Conservation (phyloP, 2,888 invertebrate genomes). For the Rhyacophila evoluta region DNA sequence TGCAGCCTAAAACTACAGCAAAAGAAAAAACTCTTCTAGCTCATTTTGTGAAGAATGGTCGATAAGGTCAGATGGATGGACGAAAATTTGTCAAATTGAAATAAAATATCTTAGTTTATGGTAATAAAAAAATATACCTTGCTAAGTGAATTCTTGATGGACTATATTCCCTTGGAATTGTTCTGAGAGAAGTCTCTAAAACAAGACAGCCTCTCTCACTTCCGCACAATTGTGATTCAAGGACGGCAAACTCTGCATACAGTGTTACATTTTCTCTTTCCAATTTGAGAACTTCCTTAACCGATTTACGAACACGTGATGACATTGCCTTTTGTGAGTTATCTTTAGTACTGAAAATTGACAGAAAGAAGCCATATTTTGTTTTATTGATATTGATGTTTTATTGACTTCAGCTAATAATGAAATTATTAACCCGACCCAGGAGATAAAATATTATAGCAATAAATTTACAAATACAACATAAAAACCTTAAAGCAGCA, state of each 20-base stretch:
- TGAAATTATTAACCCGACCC: too few relatives aligned
- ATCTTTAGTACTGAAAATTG: background rate
- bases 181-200: slow-evolving; percentile 54
- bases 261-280: slow-evolving; percentile 56
- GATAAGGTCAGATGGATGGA: too few relatives aligned
- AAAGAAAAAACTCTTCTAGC: too few relatives aligned
- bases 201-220: slow-evolving; percentile 50
- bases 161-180: slow-evolving; percentile 32
- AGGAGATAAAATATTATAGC: too few relatives aligned
- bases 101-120: too few relatives aligned
- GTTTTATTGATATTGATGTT: too few relatives aligned
- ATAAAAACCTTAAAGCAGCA: slow-evolving; percentile 38
- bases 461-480: too few relatives aligned
- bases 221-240: slow-evolving; percentile 57
- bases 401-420: too few relatives aligned
- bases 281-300: slow-evolving; percentile 51
- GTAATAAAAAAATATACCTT: too few relatives aligned
- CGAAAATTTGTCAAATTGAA: too few relatives aligned
- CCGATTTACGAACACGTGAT: slow-evolving; percentile 36
- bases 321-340: slow-evolving; percentile 31
- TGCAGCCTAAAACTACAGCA: too few relatives aligned
- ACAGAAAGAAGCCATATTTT: background rate
- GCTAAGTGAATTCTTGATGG: slow-evolving; percentile 39
- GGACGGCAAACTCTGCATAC: slow-evolving; percentile 60
- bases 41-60: too few relatives aligned